Conservation (phyloP, 1,140 invertebrate genomes). For the Littorina saxatilis region DNA sequence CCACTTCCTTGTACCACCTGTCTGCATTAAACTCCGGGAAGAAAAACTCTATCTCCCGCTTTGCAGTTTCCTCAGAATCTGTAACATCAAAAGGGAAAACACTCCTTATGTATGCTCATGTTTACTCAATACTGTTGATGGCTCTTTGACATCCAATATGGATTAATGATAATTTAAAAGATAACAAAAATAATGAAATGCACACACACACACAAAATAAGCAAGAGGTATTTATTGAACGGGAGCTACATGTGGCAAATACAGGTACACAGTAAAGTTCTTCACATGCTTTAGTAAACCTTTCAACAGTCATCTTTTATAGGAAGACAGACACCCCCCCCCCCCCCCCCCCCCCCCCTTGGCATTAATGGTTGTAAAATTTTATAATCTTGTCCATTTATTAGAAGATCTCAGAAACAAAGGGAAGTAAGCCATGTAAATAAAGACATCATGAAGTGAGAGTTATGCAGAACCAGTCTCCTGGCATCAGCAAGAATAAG, state of each 20-base stretch:
- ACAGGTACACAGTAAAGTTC: neutral
- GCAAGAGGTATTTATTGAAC: neutral
- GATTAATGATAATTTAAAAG: conserved; percentile 2
- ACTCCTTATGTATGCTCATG: conserved; percentile 4
- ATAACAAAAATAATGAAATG: conserved; percentile 32
- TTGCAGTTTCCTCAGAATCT: conserved; percentile 87
- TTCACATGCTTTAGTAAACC: too few species aligned
- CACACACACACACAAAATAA: neutral
- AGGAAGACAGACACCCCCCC: too few species aligned
- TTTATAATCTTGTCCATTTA: too few species aligned
- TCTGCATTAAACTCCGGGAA: conserved; percentile 86
- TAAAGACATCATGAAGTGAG: too few species aligned
- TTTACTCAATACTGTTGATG: neutral
- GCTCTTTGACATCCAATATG: neutral
- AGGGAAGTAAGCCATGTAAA: too few species aligned
- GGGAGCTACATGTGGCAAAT: neutral
- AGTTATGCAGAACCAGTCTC: neutral
- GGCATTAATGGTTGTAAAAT: too few species aligned
- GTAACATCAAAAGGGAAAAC: conserved; percentile 54
- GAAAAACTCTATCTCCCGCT: conserved; percentile 87
- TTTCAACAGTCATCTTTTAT: too few species aligned
- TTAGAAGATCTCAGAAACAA: too few species aligned
- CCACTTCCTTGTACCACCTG: conserved; percentile 79
- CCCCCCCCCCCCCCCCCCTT: too few species aligned
- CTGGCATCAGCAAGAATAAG: neutral